Base-by-base conservation (phyloP, 1,140 invertebrate genomes). In the Drosophila subpulchrella region DNA sequence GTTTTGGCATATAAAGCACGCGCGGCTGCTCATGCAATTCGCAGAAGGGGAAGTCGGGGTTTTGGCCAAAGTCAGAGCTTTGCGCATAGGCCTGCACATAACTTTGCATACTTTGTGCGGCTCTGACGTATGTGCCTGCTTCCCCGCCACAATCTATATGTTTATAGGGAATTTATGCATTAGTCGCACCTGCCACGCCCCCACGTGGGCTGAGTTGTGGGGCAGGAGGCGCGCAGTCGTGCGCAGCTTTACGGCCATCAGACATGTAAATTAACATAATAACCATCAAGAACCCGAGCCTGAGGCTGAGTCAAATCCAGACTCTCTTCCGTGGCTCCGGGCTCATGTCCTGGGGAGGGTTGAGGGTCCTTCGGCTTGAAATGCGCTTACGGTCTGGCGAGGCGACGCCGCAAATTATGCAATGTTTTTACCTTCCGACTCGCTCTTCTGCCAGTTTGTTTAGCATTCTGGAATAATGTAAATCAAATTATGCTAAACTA, bases 191-290 rank as follows among this genome's bases (percentile, higher is more conserved):
- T 60, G 70, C 58, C 62, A 83, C 80, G 51, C 65, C 60, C 61
- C 53, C 48, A 17, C 65, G 38, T 11, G 15, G 12, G 30, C 5
- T 8, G 24, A 5, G 1, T 1, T 11, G 30, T 11, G 17, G 17
- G n/a, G 15, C 6, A 24, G n/a, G 4, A n/a, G 34, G 50, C 20
- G 55, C 61, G 48, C 36, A 73, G 54, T 54, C 24, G 58, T 34
- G 54, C 15, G 34, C 30, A 58, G 62, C 66, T 77, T 81, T 77
- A 73, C 53, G 63, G 42, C 77, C 78, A 78, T 81, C 78, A 85
- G 78, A 81, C 78, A 86, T 81, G 82, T 71, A 82, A 81, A 85
- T 85, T 85, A 86, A 85, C 82, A 81, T 85, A 75, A 76, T 76
- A 81, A 81, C 74, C 78, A 75, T 56, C 72, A 66, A 56, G 74